Evolutionary conservation across 2,888 invertebrate genomes (phyloP), one percentile per base, ranked within the genome.

Genomic region (Folsomia manolachei): DNA sequence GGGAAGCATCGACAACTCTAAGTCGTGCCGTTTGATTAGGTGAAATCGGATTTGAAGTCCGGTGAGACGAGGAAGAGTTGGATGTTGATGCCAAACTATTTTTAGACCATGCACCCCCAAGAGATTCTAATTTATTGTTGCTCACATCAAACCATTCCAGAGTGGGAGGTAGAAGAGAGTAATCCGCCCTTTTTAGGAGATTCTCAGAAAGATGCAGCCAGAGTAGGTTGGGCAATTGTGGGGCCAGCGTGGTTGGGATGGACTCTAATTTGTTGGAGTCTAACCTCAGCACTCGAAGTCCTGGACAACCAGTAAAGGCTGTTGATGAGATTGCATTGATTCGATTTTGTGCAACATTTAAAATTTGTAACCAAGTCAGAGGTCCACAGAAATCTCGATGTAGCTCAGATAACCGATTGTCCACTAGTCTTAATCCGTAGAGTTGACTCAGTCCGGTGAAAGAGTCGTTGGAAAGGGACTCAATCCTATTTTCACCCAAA

Each of bases 151-250:
- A 85, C 90, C 91, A 91, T 83, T 91, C 90, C 62, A 93, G 86
- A 82, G 89, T 90, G 1, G 87, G 83, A 18, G 93, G 93, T 81
- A 93, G 87, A 82, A 92, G 88, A 80, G 90, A 90, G 82, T 91
- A 93, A 85, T 93, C 92, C 84, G 92, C 92, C 89, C 90, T 90
- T 75, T 89, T 86, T 79, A 93, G 85, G 83, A 89, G 89, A 84
- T 93, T 93, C 84, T 90, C 89, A 66, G 91, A 91, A 72, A 92
- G 90, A 84, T 93, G 93, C 80, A 93, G 85, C 91, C 91, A 91
- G 80, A 90, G 89, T 73, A 93, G 88, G 77, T 89, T 89, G 80
- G 90, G 89, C 74, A 78, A 81, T 81, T 78, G 75, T 19, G 75
- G 68, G 14, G 77, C 66, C 26, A 80, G 60, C n/a, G 69, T 75